Evolutionary conservation across 1,140 invertebrate species (phyloP).

Genomic region (Euwallacea fornicatus): DNA sequence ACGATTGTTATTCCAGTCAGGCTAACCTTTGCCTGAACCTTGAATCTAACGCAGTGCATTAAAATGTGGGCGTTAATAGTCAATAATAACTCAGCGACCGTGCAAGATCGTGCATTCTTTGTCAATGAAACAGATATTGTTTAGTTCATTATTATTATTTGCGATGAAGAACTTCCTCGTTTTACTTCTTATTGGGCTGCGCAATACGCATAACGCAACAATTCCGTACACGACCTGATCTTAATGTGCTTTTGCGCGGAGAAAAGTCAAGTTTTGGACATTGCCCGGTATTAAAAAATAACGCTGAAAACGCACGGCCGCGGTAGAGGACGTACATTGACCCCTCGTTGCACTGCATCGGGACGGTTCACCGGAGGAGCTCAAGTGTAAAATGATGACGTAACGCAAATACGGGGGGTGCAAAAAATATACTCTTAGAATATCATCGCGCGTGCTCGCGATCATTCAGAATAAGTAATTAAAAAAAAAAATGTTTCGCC

Average conservation of each 20-base stretch:
- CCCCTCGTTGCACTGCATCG: constrained; percentile 45
- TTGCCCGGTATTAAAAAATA: constrained; percentile 3
- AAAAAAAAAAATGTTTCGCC: too few relatives aligned
- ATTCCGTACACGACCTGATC: background rate
- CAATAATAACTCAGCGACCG: background rate
- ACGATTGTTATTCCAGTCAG: constrained; percentile 1
- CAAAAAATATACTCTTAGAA: too few relatives aligned
- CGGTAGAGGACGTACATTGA: constrained; percentile 50
- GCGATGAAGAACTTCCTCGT: too few relatives aligned
- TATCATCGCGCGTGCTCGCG: too few relatives aligned
- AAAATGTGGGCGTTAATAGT: background rate
- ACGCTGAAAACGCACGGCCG: constrained; percentile 43
- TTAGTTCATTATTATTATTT: too few relatives aligned
- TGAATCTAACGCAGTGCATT: background rate
- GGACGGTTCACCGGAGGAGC: constrained; percentile 37
- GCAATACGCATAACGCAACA: background rate
- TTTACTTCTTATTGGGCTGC: background rate
- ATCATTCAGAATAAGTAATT: too few relatives aligned
- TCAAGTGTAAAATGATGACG: constrained; percentile 25
- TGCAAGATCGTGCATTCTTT: background rate
- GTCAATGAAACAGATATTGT: background rate
- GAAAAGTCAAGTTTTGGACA: too few relatives aligned
- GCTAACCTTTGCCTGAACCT: constrained; percentile 14
- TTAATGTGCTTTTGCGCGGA: too few relatives aligned
- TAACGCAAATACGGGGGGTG: constrained; percentile 19